Evolutionary conservation across 2,888 invertebrate species (phyloP).

Genomic region (Ethmia dodecea): DNA sequence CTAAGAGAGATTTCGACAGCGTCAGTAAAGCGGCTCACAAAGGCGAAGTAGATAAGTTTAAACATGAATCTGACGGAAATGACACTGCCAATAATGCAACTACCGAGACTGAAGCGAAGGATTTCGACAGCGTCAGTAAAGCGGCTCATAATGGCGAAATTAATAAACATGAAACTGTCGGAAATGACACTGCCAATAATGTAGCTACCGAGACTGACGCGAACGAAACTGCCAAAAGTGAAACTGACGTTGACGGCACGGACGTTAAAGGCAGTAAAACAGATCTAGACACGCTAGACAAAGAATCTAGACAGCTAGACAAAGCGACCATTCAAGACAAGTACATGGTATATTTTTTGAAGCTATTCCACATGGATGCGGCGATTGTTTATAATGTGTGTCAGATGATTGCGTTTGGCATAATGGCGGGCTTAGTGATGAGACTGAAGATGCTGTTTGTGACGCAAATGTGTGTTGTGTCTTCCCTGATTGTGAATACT

Average conservation of each 20-base stretch:
- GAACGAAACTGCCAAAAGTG: constrained; percentile 18
- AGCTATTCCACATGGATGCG: constrained; percentile 61
- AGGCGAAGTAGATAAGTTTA: constrained; percentile 13
- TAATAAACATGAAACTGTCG: constrained; percentile 21
- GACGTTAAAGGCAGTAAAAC: constrained; percentile 38
- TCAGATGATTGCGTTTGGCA: constrained; percentile 83
- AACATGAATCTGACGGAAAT: not conserved
- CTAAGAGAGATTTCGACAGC: not conserved
- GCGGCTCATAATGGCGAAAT: constrained; percentile 12
- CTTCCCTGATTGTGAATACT: constrained; percentile 80
- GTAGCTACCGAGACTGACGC: not conserved
- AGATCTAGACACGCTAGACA: constrained; percentile 36
- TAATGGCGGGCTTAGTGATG: constrained; percentile 88
- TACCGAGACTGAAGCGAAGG: not conserved
- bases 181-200: constrained; percentile 24
- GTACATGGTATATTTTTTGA: constrained; percentile 35
- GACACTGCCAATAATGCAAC: not conserved
- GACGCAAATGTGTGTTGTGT: constrained; percentile 86
- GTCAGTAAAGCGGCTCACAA: constrained; percentile 15
- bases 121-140: constrained; percentile 10
- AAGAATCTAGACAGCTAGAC: constrained; percentile 31
- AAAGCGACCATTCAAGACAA: constrained; percentile 21
- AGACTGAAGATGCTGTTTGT: constrained; percentile 86
- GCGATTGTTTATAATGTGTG: constrained; percentile 82
- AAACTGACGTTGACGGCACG: constrained; percentile 72